Evolutionary conservation across 2,888 invertebrate species (phyloP).

Genomic region (Sinodicranocentrus sp.): DNA sequence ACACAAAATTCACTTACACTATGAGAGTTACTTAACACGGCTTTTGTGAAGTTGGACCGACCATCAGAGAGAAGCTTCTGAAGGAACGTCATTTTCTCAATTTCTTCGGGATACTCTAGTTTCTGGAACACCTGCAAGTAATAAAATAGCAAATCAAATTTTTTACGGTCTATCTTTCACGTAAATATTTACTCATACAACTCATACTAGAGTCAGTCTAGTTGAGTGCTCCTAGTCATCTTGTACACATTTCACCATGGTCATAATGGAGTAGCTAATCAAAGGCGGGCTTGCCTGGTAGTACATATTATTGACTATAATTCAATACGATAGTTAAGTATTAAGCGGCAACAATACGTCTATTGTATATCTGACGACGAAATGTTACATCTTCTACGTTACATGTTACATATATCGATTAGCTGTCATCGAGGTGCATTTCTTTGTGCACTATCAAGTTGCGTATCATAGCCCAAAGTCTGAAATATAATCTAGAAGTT

Average conservation of each 20-base stretch:
- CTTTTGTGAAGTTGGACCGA: constrained; percentile 82
- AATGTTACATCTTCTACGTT: background rate
- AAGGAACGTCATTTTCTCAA: constrained; percentile 82
- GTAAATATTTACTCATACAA: background rate
- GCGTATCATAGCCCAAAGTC: constrained; percentile 36
- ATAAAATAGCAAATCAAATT: constrained; percentile 24
- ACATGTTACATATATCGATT: background rate
- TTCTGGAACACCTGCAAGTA: constrained; percentile 85
- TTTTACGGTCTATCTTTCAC: background rate
- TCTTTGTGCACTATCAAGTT: constrained; percentile 7
- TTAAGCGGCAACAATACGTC: too few species aligned
- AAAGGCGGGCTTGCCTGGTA: too few species aligned
- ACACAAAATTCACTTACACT: constrained; percentile 57
- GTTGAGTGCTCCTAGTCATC: too few species aligned
- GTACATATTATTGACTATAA: too few species aligned
- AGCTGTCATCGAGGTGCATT: constrained; percentile 49
- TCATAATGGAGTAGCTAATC: too few species aligned
- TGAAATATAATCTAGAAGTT: background rate
- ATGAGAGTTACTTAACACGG: constrained; percentile 81
- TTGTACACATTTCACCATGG: too few species aligned
- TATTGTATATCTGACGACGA: too few species aligned
- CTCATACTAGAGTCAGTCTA: too few species aligned
- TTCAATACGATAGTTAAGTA: too few species aligned
- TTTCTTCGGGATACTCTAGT: constrained; percentile 88
- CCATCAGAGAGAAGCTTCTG: constrained; percentile 79